Percentiles rank a stretch among this genome's conserved stretches.
These are phyloP conservation scores for Drosophila sp. DNA, from an alignment of 1,140 invertebrate genomes.

Conservation along the genomic window DNA sequence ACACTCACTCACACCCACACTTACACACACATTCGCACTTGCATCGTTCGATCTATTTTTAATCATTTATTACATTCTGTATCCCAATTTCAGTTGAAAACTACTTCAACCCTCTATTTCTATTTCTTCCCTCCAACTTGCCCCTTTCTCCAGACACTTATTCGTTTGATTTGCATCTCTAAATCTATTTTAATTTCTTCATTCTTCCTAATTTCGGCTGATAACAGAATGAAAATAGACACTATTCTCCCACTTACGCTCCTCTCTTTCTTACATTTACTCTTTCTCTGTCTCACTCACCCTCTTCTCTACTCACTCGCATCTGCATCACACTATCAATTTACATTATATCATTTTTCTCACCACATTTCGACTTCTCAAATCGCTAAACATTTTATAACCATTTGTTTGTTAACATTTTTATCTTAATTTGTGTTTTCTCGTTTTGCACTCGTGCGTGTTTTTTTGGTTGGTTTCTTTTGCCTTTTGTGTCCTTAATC, in stretches of 20 bases:
- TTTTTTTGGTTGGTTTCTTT: constrained; percentile 14
- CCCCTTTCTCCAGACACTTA: too few species aligned
- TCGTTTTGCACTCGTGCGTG: constrained; percentile 66
- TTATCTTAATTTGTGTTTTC: constrained; percentile 65
- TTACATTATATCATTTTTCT: background rate
- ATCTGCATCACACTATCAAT: constrained; percentile 8
- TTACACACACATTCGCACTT: background rate
- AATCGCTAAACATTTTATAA: constrained; percentile 15
- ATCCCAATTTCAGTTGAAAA: too few species aligned
- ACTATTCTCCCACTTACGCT: background rate
- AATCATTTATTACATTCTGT: background rate
- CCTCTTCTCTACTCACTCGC: background rate
- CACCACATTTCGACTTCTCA: background rate
- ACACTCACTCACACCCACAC: constrained; percentile 1
- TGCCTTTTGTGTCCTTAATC: constrained; percentile 19
- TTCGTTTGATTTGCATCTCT: background rate
- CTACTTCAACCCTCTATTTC: too few species aligned
- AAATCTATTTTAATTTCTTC: background rate
- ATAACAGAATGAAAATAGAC: background rate
- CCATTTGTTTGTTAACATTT: constrained; percentile 33
- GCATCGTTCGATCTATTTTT: constrained; percentile 6
- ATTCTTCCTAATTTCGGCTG: background rate
- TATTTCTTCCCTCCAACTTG: too few species aligned
- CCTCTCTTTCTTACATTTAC: too few species aligned
- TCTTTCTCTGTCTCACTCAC: background rate